Percentiles rank a stretch among this genome's conserved stretches.
These are phyloP conservation scores for Lottia scabra DNA, from an alignment of 2,888 invertebrate species.

Conservation along the genomic window DNA sequence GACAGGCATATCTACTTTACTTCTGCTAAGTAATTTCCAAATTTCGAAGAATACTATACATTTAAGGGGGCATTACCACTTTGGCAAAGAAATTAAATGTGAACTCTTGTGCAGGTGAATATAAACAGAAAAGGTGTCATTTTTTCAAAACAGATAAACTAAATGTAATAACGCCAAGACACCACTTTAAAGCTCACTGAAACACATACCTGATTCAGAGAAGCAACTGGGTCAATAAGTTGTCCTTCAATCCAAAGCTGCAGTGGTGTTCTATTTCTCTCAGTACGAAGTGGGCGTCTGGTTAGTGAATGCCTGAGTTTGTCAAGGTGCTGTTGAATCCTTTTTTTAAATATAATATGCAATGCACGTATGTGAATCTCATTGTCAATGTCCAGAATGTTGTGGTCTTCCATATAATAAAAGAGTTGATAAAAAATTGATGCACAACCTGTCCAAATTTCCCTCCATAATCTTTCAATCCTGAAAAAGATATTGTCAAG, in stretches of 20 bases:
- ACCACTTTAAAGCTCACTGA: no score
- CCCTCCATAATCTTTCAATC: slow-evolving; percentile 24
- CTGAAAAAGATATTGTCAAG: neutral
- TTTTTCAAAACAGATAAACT: no score
- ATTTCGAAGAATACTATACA: no score
- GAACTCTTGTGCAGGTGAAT: no score
- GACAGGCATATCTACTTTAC: no score
- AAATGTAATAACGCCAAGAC: no score
- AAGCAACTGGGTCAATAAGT: neutral
- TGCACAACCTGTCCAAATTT: slow-evolving; percentile 10
- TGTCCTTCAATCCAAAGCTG: neutral
- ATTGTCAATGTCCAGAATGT: slow-evolving; percentile 10
- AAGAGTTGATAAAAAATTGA: slow-evolving; percentile 15
- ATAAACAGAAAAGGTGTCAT: no score
- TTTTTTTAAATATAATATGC: slow-evolving; percentile 18
- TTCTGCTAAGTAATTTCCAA: no score
- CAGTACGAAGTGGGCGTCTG: slow-evolving; percentile 21
- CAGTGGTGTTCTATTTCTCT: slow-evolving; percentile 14
- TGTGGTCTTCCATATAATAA: slow-evolving; percentile 7
- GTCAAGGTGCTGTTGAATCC: slow-evolving; percentile 14
- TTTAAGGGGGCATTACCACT: no score
- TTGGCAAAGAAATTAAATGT: no score
- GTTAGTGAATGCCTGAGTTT: slow-evolving; percentile 19
- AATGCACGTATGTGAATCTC: slow-evolving; percentile 17
- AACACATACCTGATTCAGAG: slow-evolving; percentile 1